phyloP scores from a whole-genome alignment of 1,140 invertebrate genomes.

The Sarcophaga peregrina region DNA sequence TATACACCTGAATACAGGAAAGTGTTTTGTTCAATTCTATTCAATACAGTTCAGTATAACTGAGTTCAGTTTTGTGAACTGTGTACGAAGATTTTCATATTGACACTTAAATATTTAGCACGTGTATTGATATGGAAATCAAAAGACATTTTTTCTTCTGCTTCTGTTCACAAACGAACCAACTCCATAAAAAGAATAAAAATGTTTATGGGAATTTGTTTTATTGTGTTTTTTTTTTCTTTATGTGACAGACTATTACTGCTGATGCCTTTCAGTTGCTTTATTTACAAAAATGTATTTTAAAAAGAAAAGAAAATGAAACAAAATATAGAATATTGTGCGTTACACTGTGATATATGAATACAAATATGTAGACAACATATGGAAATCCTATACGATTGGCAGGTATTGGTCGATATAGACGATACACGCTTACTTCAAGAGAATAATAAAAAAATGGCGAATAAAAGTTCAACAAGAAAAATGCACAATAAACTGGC shows the following conservation, averaged over 20 bases:
- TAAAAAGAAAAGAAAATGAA: too few species aligned
- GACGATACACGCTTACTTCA: neutral
- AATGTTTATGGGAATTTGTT: neutral
- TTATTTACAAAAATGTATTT: neutral
- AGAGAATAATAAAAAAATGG: neutral
- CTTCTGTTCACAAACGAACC: too few species aligned
- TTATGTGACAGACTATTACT: too few species aligned
- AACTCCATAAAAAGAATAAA: too few species aligned
- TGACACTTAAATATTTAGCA: conserved; percentile 8
- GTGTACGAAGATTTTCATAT: neutral
- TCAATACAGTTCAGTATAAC: too few species aligned
- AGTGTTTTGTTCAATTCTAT: too few species aligned
- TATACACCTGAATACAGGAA: too few species aligned
- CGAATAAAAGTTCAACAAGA: neutral
- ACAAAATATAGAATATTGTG: neutral
- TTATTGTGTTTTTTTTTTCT: too few species aligned
- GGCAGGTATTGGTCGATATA: neutral
- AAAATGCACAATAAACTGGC: neutral
- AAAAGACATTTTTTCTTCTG: conserved; percentile 1
- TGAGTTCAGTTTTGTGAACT: too few species aligned
- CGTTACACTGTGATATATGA: neutral
- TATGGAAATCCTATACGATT: neutral
- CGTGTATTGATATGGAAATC: conserved; percentile 24
- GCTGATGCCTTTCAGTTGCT: neutral
- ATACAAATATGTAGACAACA: too few species aligned